Evolutionary conservation across 2,797 vertebrate genomes (phyloP), one percentile per base, ranked within the genome.

Genomic region (Gallinago stenura): DNA sequence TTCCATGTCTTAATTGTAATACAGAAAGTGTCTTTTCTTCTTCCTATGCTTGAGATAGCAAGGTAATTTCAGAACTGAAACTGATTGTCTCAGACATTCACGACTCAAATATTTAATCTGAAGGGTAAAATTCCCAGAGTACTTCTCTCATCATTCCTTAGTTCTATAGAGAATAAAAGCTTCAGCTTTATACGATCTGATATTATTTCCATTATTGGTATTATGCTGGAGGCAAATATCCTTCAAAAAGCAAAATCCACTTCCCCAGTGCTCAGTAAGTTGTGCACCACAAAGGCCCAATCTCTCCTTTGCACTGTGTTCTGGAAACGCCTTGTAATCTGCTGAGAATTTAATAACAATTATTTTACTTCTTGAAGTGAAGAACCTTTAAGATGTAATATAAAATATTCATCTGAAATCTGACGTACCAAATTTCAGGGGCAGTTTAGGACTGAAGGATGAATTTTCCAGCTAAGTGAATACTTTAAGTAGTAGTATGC

Each of bases 61-160:
- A 98, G 97, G 97, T 98, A 98, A 98, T 98, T 98, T 98, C 96
- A 88, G 68, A 97, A 95, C 94, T 96, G 97, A 97, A 97, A 97
- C 95, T 95, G 97, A 98, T 98, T 98, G 98, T 98, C 95, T 97
- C 97, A 95, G 97, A 96, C 97, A 87, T 97, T 97, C 97, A 97
- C 56, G 96, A 97, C 95, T 98, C 98, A 98, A 98, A 98, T 98
- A 97, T 98, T 98, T 98, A 98, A 98, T 98, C 97, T 98, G 97
- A 98, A 96, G 95, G 84, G 94, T 95, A 96, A 98, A 98, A 98
- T 98, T 98, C 98, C 98, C 98, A 95, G 91, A 95, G 96, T 97
- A 95, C 94, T 95, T 96, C 95, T 97, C 95, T 98, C 97, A 97
- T 98, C 96, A 94, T 95, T 96, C 97, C 93, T 97, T 93, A 96